Evolutionary conservation across 1,140 invertebrate species (phyloP).

Genomic region (Neodiprion fabricii): DNA sequence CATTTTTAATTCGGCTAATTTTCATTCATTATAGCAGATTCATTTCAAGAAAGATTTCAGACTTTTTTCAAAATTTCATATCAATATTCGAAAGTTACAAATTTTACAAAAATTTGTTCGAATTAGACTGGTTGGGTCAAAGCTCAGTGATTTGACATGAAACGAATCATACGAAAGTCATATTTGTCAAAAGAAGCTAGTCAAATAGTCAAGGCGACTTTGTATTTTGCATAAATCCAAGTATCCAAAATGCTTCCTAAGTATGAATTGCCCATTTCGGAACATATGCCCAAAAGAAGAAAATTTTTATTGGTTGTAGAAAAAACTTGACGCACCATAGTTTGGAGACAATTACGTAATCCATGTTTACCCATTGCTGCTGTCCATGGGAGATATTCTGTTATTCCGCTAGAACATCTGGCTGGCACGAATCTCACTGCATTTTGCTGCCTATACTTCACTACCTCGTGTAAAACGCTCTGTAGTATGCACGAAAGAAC

Average conservation of each 20-base stretch:
- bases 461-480: conserved; percentile 65
- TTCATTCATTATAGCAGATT: too few species aligned
- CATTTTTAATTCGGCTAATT: too few species aligned
- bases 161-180: too few species aligned
- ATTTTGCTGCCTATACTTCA: conserved; percentile 67
- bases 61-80: too few species aligned
- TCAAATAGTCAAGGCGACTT: neutral
- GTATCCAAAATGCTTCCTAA: neutral
- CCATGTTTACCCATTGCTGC: conserved; percentile 64
- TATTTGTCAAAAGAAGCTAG: too few species aligned
- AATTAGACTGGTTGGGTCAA: too few species aligned
- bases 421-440: conserved; percentile 59
- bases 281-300: neutral
- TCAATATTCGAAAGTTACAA: too few species aligned
- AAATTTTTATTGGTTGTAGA: conserved; percentile 5
- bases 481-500: conserved; percentile 37
- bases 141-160: too few species aligned
- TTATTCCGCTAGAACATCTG: conserved; percentile 45
- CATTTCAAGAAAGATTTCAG: too few species aligned
- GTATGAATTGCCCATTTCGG: neutral
- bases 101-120: too few species aligned
- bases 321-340: conserved; percentile 53
- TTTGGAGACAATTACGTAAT: conserved; percentile 62
- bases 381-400: conserved; percentile 74
- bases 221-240: conserved; percentile 7